Base-by-base conservation (phyloP, 2,113 vertebrate genomes). In the Pipa parva region DNA sequence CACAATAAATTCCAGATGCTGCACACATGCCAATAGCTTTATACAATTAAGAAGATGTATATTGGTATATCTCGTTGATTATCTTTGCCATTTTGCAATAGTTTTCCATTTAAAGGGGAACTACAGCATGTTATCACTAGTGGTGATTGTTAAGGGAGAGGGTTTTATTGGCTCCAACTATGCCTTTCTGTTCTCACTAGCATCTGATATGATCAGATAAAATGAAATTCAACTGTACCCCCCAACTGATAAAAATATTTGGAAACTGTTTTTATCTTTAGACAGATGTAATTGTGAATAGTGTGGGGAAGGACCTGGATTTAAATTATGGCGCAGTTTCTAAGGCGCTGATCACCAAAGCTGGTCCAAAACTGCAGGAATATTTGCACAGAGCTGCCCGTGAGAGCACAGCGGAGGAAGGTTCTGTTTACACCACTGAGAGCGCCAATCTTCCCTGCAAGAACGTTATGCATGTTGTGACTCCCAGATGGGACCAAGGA, bases 281-380 rank as follows among this genome's bases (percentile, higher is more conserved):
- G 95, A 85, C 84, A 0, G 88, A 91, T 0, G 83, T 89, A 15
- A 64, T 88, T 0, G 93, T 97, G 63, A 95, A 91, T 77, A 88
- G 85, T 0, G 12, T 92, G 11, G 67, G 79, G 15, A 0, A 4
- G 4, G 75, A 91, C 66, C 79, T 95, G 45, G 0, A 0, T 0
- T 84, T 98, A 37, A 27, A 69, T 0, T 72, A 1, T 12, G 91
- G 90, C 0, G 83, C 80, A 3, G 84, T 95, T 56, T 92, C 91
- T 63, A 65, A n/a, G 33, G 90, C 92, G 8, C 51, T 98, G 54
- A 69, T 91, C 5, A 0, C 6, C 0, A 81, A 62, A 50, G 93
- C 92, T n/a, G 95, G 95, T 13, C 58, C 75, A 3, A 17, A 59
- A 2, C 89, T 98, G 24, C 87, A 91, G 69, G 9, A 1, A 8